Percentiles rank a stretch among this genome's conserved stretches.
phyloP scores from a whole-genome alignment of 1,140 invertebrate species.

The Micrasema minimum region DNA sequence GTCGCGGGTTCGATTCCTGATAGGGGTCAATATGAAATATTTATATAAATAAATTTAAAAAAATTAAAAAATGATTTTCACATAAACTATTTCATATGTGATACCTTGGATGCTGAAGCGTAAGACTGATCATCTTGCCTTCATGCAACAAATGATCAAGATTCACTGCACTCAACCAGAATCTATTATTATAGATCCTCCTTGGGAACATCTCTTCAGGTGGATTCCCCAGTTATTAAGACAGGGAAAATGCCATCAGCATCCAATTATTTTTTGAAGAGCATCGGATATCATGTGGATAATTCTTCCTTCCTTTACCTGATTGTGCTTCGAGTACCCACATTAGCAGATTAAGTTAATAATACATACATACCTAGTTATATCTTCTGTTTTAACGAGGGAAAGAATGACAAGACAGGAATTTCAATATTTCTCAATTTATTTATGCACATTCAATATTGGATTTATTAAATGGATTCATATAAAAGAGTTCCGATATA shows the following conservation, averaged over 20 bases:
- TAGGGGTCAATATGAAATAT: too few species aligned
- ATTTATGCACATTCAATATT: slow-evolving; percentile 48
- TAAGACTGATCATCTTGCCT: too few species aligned
- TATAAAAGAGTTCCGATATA: slow-evolving; percentile 50
- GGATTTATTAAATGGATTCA: slow-evolving; percentile 47
- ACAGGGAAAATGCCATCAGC: not conserved
- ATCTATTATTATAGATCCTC: too few species aligned
- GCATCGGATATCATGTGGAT: not conserved
- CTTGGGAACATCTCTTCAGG: too few species aligned
- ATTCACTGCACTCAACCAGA: too few species aligned
- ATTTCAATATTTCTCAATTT: slow-evolving; percentile 39
- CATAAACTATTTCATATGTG: too few species aligned
- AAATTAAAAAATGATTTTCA: too few species aligned
- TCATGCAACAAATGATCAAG: too few species aligned
- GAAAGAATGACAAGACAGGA: not conserved
- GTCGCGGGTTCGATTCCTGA: too few species aligned
- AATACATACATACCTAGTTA: slow-evolving; percentile 3
- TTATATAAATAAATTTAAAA: too few species aligned
- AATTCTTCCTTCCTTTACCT: not conserved
- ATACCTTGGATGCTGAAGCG: too few species aligned
- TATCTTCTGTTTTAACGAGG: too few species aligned
- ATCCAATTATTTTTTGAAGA: not conserved
- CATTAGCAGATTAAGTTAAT: not conserved
- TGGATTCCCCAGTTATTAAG: not conserved
- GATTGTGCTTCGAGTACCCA: not conserved